phyloP scores from a whole-genome alignment of 2,113 vertebrate genomes.

The Tetrax tetrax region DNA sequence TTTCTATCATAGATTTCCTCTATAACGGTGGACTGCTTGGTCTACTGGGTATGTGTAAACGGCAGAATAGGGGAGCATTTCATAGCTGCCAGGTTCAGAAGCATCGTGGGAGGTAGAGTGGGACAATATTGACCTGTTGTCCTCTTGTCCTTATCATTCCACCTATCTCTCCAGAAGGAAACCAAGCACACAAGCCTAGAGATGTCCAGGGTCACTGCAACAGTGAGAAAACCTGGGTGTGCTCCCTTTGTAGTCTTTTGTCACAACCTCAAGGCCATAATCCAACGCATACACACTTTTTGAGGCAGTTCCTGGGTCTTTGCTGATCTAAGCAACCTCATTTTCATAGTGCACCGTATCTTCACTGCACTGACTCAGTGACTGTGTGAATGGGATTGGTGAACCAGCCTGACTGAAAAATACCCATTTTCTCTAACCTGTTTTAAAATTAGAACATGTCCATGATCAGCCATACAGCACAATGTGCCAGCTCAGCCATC shows the following conservation, averaged over 20 bases:
- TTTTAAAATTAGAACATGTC: not conserved
- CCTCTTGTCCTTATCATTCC: not conserved
- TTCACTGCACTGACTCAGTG: not conserved
- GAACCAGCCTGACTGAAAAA: not conserved
- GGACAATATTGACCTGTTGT: not conserved
- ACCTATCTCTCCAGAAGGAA: not conserved
- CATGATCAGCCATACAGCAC: not conserved
- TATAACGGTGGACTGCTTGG: not conserved
- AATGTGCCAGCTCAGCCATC: not conserved
- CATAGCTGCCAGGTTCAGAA: not conserved
- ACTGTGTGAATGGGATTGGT: not conserved
- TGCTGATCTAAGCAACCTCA: not conserved
- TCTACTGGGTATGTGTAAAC: not conserved
- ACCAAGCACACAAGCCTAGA: not conserved
- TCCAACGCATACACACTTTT: not conserved
- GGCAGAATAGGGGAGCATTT: not conserved
- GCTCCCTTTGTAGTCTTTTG: not conserved
- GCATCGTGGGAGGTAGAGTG: not conserved
- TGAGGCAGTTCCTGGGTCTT: not conserved
- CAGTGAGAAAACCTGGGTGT: not conserved
- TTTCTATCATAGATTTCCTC: not conserved
- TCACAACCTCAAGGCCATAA: not conserved
- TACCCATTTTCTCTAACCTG: not conserved
- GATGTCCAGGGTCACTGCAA: not conserved
- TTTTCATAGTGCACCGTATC: rapidly evolving